Conservation (phyloP, 2,797 vertebrate species). For the Cephalopachus bancanus region DNA sequence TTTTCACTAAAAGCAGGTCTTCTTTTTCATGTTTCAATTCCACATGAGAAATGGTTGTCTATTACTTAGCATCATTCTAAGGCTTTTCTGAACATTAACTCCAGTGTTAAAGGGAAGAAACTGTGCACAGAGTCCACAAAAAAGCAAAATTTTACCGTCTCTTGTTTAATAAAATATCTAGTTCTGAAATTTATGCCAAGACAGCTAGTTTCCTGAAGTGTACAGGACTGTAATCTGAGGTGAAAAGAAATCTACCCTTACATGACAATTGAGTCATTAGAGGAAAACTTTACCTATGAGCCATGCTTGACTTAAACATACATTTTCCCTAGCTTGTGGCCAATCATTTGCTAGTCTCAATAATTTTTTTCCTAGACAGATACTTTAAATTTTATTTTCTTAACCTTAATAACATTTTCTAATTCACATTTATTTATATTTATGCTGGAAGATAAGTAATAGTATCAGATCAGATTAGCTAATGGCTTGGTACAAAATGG, state of each 20-base stretch:
- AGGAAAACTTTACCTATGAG: neutral
- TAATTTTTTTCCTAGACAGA: constrained; percentile 56
- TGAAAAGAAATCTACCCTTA: neutral
- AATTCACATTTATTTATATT: neutral
- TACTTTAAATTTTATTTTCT: constrained; percentile 33
- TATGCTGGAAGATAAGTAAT: constrained; percentile 6
- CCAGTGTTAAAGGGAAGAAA: neutral
- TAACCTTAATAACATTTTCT: constrained; percentile 54
- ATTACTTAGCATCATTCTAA: neutral
- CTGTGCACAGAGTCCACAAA: neutral
- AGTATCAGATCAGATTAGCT: neutral
- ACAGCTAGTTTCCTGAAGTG: neutral
- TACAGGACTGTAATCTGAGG: neutral
- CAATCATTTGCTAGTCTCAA: neutral
- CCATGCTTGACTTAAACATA: neutral
- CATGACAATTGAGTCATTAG: neutral
- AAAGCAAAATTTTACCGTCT: neutral
- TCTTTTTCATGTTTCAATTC: neutral
- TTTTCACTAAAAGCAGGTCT: neutral
- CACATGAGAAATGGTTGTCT: neutral
- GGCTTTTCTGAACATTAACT: neutral
- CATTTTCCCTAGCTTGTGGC: neutral
- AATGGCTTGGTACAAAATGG: neutral
- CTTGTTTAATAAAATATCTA: neutral
- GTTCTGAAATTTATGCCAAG: neutral